Conservation (phyloP, 2,888 invertebrate species). For the Tetanocera ferruginea region DNA sequence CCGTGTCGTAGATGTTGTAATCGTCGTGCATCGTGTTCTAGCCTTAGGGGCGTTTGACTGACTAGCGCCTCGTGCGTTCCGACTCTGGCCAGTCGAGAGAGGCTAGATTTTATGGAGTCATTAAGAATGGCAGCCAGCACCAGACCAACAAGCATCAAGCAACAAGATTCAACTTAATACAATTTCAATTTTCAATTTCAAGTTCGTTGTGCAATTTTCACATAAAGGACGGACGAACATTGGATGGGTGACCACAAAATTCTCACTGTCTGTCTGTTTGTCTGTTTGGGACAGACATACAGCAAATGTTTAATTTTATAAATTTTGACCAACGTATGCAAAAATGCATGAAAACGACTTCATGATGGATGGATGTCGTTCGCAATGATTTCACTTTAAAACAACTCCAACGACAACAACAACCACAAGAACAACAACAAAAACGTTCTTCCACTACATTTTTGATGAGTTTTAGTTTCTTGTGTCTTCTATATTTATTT, state of each 20-base stretch:
- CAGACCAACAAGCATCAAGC: no score
- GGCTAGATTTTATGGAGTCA: slow-evolving; percentile 40
- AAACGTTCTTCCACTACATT: neutral
- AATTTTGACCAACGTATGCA: slow-evolving; percentile 5
- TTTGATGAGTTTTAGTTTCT: slow-evolving; percentile 32
- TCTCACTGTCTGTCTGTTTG: neutral
- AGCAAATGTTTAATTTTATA: neutral
- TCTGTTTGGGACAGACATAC: neutral
- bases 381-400: slow-evolving; percentile 1
- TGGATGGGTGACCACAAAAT: neutral
- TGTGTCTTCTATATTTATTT: slow-evolving; percentile 38
- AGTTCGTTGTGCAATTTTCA: slow-evolving; percentile 31
- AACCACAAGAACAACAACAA: neutral
- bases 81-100: slow-evolving; percentile 24
- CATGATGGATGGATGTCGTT: slow-evolving; percentile 1
- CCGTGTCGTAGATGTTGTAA: no score
- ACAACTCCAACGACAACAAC: neutral
- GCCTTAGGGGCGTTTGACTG: no score
- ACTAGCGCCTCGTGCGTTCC: slow-evolving; percentile 13
- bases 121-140: slow-evolving; percentile 21
- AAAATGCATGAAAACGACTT: neutral
- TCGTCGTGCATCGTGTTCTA: no score
- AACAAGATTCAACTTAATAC: slow-evolving; percentile 26
- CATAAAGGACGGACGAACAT: neutral
- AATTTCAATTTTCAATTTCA: slow-evolving; percentile 45